Evolutionary conservation across 2,888 invertebrate genomes (phyloP).

Genomic region (Oligia strigilis): DNA sequence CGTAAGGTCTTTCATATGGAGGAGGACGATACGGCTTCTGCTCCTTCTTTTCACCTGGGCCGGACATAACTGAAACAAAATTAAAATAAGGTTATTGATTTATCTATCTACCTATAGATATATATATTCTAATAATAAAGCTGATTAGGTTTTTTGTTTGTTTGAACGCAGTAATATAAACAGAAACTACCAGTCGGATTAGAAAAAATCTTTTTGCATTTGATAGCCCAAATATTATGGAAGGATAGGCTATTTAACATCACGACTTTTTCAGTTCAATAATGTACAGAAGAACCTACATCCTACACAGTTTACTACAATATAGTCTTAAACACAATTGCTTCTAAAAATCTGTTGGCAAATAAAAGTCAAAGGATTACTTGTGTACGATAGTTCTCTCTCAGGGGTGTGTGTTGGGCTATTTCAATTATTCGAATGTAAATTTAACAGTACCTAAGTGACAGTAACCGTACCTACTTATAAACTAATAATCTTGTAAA

Average conservation of each 20-base stretch:
- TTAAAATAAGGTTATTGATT: not conserved
- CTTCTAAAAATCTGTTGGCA: not conserved
- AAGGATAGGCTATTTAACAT: too few relatives aligned
- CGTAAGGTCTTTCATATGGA: slow-evolving; percentile 76
- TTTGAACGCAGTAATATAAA: too few relatives aligned
- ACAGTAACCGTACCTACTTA: not conserved
- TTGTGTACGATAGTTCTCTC: not conserved
- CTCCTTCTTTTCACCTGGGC: slow-evolving; percentile 74
- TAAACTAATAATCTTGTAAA: not conserved
- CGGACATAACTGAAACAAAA: slow-evolving; percentile 73
- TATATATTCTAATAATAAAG: too few relatives aligned
- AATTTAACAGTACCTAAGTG: too few relatives aligned
- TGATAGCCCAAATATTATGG: too few relatives aligned
- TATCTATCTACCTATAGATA: too few relatives aligned
- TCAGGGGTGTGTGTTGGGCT: not conserved
- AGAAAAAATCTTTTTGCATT: too few relatives aligned
- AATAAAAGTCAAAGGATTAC: not conserved
- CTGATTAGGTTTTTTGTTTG: too few relatives aligned
- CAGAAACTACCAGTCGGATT: too few relatives aligned
- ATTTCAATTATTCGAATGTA: not conserved
- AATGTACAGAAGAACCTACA: not conserved
- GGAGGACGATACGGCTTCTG: slow-evolving; percentile 78
- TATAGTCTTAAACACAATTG: not conserved
- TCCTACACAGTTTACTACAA: too few relatives aligned
- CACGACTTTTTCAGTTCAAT: not conserved